A percentile compares a stretch with the other conserved stretches of the same genome.
phyloP scores from a whole-genome alignment of 2,113 vertebrate genomes.

The Gorsachius goisagi region DNA sequence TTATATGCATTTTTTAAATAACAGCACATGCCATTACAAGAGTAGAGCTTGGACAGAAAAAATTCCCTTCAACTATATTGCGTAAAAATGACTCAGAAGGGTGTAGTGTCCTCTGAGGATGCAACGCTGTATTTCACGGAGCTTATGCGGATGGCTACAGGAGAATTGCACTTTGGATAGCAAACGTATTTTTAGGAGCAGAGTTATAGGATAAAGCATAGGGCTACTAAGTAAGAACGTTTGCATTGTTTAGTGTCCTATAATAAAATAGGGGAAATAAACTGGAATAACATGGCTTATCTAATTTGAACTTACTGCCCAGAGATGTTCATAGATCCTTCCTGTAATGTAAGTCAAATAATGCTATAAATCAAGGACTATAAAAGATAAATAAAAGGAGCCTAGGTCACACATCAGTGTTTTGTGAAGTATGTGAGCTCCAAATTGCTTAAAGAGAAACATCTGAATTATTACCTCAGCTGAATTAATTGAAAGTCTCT shows the following conservation, averaged over 20 bases:
- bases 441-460: not conserved
- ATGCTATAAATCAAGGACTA: not conserved
- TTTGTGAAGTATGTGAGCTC: not conserved
- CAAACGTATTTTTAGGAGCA: not conserved
- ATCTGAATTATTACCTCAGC: not conserved
- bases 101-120: not conserved
- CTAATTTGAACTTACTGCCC: not conserved
- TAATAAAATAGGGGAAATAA: not conserved
- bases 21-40: conserved; percentile 34
- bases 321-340: not conserved
- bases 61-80: not conserved
- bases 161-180: not conserved
- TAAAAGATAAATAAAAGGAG: not conserved
- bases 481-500: not conserved
- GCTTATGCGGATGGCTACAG: not conserved
- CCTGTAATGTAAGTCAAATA: not conserved
- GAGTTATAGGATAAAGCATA: not conserved
- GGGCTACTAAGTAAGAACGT: not conserved
- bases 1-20: conserved; percentile 40
- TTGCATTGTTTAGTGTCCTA: not conserved
- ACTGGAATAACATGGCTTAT: not conserved
- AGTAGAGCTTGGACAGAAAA: conserved; percentile 35
- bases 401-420: not conserved
- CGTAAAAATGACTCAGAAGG: conserved; percentile 36
- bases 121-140: not conserved